These are phyloP conservation scores for Halcyon senegalensis DNA, from an alignment of 2,113 vertebrate genomes.

Conservation along the genomic window DNA sequence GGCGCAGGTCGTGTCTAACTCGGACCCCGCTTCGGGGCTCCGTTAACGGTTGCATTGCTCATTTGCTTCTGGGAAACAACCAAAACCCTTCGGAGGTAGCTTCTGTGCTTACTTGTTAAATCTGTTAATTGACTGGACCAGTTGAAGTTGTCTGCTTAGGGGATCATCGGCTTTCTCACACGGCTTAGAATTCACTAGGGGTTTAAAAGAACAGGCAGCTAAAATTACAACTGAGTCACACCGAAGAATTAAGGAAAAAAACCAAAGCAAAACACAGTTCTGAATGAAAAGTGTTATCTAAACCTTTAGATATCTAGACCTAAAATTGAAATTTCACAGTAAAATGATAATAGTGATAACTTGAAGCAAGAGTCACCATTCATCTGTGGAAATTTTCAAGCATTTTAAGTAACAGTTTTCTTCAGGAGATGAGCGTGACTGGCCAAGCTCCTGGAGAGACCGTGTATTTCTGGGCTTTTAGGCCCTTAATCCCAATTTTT, in stretches of 20 bases:
- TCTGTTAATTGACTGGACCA: slow-evolving; percentile 75
- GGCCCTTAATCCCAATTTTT: neutral
- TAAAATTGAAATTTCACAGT: neutral
- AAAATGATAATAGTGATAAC: neutral
- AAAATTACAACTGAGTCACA: slow-evolving; percentile 23
- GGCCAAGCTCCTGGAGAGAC: neutral
- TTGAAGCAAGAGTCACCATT: neutral
- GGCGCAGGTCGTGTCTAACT: neutral
- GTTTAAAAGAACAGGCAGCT: slow-evolving; percentile 50
- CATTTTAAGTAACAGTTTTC: neutral
- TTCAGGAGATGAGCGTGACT: neutral
- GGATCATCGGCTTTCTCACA: slow-evolving; percentile 74
- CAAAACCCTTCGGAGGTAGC: neutral
- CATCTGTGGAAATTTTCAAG: neutral
- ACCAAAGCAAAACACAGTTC: neutral
- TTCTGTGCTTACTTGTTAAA: slow-evolving; percentile 76
- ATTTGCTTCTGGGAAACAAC: neutral
- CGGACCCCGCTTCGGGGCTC: neutral
- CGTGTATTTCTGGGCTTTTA: neutral
- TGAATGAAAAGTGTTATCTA: neutral
- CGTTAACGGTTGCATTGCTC: neutral
- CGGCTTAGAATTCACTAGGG: slow-evolving; percentile 75
- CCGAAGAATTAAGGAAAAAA: neutral
- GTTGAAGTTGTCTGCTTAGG: slow-evolving; percentile 76
- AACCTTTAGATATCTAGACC: neutral